These are phyloP conservation scores for Seira sanloemensis DNA, from an alignment of 2,888 invertebrate species.

Conservation along the genomic window DNA sequence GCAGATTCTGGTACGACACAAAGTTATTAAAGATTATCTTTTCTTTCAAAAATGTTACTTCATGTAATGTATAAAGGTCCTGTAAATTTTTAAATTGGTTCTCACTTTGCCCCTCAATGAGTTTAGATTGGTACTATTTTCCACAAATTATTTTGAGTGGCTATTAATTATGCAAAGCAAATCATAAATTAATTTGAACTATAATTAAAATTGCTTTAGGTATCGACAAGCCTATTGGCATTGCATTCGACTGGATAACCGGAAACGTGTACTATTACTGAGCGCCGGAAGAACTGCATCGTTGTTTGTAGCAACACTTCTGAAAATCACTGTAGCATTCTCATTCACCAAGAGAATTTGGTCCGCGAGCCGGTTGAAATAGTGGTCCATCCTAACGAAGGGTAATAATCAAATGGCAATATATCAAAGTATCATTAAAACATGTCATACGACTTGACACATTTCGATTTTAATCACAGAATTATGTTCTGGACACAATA, in stretches of 20 bases:
- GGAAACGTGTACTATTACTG: no score
- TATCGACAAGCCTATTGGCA: constrained; percentile 82
- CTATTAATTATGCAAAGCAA: not conserved
- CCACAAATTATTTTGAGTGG: no score
- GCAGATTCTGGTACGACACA: constrained; percentile 70
- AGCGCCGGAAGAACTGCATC: no score
- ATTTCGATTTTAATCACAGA: no score
- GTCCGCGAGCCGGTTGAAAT: no score
- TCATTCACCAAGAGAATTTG: no score
- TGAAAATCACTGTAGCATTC: not conserved
- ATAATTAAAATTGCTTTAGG: constrained; percentile 88
- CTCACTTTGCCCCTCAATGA: not conserved
- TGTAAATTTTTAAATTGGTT: no score
- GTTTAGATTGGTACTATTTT: not conserved
- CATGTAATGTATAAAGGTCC: not conserved
- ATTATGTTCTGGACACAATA: constrained; percentile 98
- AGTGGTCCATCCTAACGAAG: not conserved
- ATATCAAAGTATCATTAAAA: not conserved
- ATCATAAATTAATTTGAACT: no score
- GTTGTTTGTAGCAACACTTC: constrained; percentile 83
- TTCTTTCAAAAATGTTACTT: no score
- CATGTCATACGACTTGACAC: no score
- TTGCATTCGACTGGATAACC: no score
- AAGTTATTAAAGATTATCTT: no score
- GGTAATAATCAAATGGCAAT: not conserved